These are phyloP conservation scores for Mactromeris polynyma DNA, from an alignment of 2,888 invertebrate genomes.

Conservation along the genomic window DNA sequence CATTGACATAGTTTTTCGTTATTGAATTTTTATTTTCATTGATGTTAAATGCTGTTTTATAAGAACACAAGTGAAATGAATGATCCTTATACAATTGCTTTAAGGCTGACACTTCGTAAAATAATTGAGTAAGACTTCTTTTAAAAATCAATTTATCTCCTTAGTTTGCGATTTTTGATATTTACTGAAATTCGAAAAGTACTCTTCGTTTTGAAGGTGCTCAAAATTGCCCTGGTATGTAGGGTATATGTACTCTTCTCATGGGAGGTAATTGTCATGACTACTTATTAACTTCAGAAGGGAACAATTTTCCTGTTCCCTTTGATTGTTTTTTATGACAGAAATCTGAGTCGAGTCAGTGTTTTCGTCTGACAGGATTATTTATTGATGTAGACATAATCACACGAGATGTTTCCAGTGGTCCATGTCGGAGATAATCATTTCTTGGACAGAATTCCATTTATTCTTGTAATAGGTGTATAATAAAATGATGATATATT, in stretches of 20 bases:
- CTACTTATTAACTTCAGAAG: neutral
- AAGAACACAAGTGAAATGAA: too few relatives aligned
- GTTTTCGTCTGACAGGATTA: neutral
- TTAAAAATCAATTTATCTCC: too few relatives aligned
- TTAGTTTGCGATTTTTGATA: neutral
- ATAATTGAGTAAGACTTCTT: too few relatives aligned
- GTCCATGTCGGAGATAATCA: neutral
- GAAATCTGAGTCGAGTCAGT: neutral
- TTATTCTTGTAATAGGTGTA: neutral
- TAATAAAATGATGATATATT: neutral
- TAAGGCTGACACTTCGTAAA: too few relatives aligned
- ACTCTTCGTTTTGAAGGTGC: neutral
- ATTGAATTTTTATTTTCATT: neutral
- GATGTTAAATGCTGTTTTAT: too few relatives aligned
- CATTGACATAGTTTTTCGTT: neutral
- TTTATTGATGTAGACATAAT: neutral
- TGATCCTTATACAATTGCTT: too few relatives aligned
- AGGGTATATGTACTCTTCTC: neutral
- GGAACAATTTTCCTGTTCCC: neutral
- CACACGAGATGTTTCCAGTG: neutral
- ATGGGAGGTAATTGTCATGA: neutral
- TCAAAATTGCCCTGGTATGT: neutral
- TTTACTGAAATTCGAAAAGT: neutral
- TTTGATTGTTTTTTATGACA: conserved; percentile 15
- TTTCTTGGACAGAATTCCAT: conserved; percentile 5